These are phyloP conservation scores for Gisinianus flammeolus DNA, from an alignment of 2,888 invertebrate genomes.

Conservation along the genomic window DNA sequence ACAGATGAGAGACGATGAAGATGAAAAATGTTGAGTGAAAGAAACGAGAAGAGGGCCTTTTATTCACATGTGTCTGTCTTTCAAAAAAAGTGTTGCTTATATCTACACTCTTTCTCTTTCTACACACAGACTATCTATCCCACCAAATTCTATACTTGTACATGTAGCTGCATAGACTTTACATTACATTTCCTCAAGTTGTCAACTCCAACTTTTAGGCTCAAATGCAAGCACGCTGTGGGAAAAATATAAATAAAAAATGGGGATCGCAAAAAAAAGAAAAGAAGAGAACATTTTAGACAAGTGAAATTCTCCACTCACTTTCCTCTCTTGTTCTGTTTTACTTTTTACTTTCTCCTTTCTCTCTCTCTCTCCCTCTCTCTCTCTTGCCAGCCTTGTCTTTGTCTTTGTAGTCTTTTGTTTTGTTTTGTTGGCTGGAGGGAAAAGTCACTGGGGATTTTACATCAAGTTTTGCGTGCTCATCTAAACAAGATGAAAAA, in stretches of 20 bases:
- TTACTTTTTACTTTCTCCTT: background rate
- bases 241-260: too few relatives aligned
- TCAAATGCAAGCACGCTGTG: too few relatives aligned
- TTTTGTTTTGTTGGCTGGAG: too few relatives aligned
- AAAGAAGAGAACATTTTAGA: background rate
- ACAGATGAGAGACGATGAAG: constrained; percentile 18
- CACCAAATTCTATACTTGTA: too few relatives aligned
- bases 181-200: too few relatives aligned
- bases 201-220: too few relatives aligned
- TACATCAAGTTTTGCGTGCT: too few relatives aligned
- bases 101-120: background rate
- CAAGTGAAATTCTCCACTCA: background rate
- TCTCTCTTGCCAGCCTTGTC: background rate
- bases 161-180: too few relatives aligned
- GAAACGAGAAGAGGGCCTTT: background rate
- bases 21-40: constrained; percentile 32
- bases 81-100: background rate
- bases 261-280: too few relatives aligned
- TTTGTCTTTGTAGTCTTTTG: background rate
- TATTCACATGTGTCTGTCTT: background rate
- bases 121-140: constrained; percentile 17
- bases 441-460: too few relatives aligned
- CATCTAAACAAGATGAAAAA: too few relatives aligned
- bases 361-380: constrained; percentile 5
- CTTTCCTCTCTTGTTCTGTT: too few relatives aligned